Conservation (phyloP, 1,140 invertebrate genomes). For the Caenorhabditis tropicalis region DNA sequence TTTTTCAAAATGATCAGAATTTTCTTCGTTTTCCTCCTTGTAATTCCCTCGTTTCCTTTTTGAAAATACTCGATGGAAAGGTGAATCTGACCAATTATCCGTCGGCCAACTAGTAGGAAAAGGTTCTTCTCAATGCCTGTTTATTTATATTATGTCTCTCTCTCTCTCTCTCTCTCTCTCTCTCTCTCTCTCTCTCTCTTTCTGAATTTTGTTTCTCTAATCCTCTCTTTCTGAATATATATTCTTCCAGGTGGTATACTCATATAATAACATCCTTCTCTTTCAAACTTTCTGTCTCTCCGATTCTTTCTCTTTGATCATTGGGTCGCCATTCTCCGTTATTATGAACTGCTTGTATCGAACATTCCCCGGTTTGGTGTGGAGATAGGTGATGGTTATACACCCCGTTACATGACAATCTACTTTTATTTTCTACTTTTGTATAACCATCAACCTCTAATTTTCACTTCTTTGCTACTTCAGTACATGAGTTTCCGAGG, state of each 20-base stretch:
- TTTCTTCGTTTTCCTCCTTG: not conserved
- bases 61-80: not conserved
- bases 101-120: not conserved
- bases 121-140: not conserved
- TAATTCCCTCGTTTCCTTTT: not conserved
- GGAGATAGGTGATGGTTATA: constrained; percentile 6
- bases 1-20: not conserved
- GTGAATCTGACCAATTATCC: not conserved
- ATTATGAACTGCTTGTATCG: constrained; percentile 26
- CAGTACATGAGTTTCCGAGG: too few species aligned
- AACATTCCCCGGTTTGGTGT: constrained; percentile 29
- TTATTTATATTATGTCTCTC: constrained; percentile 31
- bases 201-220: not conserved
- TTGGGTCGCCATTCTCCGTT: not conserved
- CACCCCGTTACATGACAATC: not conserved
- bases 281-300: not conserved
- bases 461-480: not conserved
- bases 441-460: not conserved
- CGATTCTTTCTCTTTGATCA: not conserved
- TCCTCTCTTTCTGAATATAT: not conserved
- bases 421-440: not conserved
- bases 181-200: not conserved
- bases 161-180: too few species aligned
- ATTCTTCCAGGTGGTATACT: not conserved
- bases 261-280: constrained; percentile 3